These are phyloP conservation scores for Psylliodes chrysocephalus DNA, from an alignment of 2,888 invertebrate species.

Conservation along the genomic window DNA sequence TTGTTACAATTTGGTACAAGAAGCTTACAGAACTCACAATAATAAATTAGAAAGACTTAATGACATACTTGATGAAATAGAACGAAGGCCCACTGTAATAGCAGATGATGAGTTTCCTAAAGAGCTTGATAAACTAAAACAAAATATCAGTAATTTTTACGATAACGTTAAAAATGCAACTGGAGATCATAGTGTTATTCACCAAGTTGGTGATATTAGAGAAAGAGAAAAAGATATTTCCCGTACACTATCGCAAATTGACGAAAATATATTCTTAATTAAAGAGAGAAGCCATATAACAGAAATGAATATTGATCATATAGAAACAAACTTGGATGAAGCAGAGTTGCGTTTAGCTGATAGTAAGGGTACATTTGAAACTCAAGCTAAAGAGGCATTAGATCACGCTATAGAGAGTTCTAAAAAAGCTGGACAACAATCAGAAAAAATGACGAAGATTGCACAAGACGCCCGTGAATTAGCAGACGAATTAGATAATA, in stretches of 20 bases:
- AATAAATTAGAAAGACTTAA: slow-evolving; percentile 79
- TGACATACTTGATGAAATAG: slow-evolving; percentile 84
- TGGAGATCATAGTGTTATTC: slow-evolving; percentile 40
- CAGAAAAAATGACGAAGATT: slow-evolving; percentile 89
- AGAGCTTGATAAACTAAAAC: slow-evolving; percentile 81
- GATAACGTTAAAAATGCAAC: slow-evolving; percentile 79
- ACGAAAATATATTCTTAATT: slow-evolving; percentile 64
- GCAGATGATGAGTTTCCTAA: slow-evolving; percentile 91
- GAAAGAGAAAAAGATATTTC: slow-evolving; percentile 75
- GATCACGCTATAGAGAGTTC: slow-evolving; percentile 83
- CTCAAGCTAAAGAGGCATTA: slow-evolving; percentile 85
- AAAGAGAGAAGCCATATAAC: slow-evolving; percentile 35
- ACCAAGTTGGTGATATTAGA: slow-evolving; percentile 76
- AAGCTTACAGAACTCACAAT: slow-evolving; percentile 83
- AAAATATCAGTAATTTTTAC: slow-evolving; percentile 78
- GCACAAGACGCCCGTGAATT: slow-evolving; percentile 88
- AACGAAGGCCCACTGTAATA: slow-evolving; percentile 90
- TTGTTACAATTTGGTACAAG: slow-evolving; percentile 95
- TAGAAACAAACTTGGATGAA: slow-evolving; percentile 43
- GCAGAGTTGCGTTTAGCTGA: slow-evolving; percentile 63
- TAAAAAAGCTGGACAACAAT: slow-evolving; percentile 89
- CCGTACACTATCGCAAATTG: slow-evolving; percentile 63
- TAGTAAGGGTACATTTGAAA: slow-evolving; percentile 73
- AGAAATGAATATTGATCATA: slow-evolving; percentile 40
- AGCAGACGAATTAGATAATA: slow-evolving; percentile 82